Evolutionary conservation across 2,797 vertebrate species (phyloP).

Genomic region (Syndactyla subalaris): DNA sequence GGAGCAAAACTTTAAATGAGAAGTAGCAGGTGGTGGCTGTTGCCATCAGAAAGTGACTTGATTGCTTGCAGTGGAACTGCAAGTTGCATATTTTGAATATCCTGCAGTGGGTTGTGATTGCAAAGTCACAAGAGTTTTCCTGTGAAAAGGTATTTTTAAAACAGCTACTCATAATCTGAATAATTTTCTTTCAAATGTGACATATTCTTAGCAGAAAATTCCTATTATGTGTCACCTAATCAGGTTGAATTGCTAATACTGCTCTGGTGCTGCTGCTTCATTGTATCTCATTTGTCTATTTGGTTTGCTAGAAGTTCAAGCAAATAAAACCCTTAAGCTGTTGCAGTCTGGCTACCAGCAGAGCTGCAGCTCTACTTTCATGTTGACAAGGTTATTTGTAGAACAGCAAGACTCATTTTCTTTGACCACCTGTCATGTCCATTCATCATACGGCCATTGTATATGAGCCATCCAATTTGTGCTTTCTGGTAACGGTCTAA

Average conservation of each 20-base stretch:
- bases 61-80: not conserved
- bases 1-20: not conserved
- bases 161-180: slow-evolving; percentile 23
- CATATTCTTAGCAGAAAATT: slow-evolving; percentile 1
- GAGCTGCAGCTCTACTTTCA: slow-evolving; percentile 52
- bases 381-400: slow-evolving; percentile 76
- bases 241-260: slow-evolving; percentile 28
- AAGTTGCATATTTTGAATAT: not conserved
- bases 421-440: slow-evolving; percentile 84
- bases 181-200: slow-evolving; percentile 40
- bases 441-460: slow-evolving; percentile 85
- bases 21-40: not conserved
- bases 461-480: slow-evolving; percentile 76
- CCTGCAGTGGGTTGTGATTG: slow-evolving; percentile 2
- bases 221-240: slow-evolving; percentile 22
- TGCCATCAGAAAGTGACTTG: not conserved
- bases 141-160: slow-evolving; percentile 14
- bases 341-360: slow-evolving; percentile 46
- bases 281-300: slow-evolving; percentile 52
- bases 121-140: not conserved
- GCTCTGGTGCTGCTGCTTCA: not conserved
- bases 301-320: slow-evolving; percentile 48
- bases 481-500: slow-evolving; percentile 83
- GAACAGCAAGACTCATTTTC: slow-evolving; percentile 70
- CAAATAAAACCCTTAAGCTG: slow-evolving; percentile 63